Percentiles rank a stretch among this genome's conserved stretches.
Conservation (phyloP, 2,797 vertebrate genomes). For the Tokudaia muenninki region DNA sequence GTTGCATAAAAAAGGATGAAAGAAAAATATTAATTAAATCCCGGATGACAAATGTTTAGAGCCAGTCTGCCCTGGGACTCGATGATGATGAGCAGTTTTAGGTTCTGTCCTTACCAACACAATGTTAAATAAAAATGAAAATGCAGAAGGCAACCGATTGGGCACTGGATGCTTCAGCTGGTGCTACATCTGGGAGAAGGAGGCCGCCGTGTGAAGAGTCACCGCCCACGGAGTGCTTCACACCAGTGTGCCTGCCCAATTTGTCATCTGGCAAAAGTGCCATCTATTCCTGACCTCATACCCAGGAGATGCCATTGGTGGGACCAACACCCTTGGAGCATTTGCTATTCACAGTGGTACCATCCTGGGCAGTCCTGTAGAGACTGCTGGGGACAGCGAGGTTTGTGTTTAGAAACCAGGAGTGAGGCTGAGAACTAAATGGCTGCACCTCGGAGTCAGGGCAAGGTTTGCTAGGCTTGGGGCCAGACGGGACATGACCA, state of each 20-base stretch:
- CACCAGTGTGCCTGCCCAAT: not conserved
- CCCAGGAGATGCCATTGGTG: not conserved
- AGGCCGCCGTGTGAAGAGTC: rapidly evolving
- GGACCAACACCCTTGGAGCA: not conserved
- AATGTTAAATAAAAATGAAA: not conserved
- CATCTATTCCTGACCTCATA: not conserved
- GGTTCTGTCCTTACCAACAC: not conserved
- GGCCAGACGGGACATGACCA: not conserved
- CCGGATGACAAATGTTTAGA: not conserved
- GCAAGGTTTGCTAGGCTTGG: not conserved
- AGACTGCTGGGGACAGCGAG: not conserved
- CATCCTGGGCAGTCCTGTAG: not conserved
- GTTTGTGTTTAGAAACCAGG: not conserved
- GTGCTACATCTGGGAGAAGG: not conserved
- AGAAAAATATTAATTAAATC: not conserved
- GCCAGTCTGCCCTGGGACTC: not conserved
- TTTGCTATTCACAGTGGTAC: not conserved
- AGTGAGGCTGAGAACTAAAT: too few species aligned
- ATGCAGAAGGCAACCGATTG: not conserved
- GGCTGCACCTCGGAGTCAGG: not conserved
- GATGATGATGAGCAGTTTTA: not conserved
- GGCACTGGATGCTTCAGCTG: not conserved
- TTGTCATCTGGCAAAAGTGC: not conserved
- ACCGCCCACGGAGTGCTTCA: not conserved
- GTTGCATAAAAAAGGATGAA: not conserved